These are phyloP conservation scores for Gobio gobio DNA, from an alignment of 2,113 vertebrate genomes.

Conservation along the genomic window DNA sequence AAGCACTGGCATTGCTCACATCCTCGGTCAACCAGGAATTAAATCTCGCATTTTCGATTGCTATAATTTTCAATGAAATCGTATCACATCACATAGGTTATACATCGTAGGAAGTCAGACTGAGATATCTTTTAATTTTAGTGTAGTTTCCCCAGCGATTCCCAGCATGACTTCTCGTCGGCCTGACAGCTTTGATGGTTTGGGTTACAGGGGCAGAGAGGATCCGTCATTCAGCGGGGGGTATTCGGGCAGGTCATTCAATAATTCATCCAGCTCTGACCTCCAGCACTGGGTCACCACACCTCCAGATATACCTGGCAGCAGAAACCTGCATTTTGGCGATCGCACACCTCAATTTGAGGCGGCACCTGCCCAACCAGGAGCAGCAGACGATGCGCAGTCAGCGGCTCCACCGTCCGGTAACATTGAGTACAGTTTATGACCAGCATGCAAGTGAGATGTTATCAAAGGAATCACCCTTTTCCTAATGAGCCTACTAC, in stretches of 20 bases:
- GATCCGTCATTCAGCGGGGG: slow-evolving; percentile 73
- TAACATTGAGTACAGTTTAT: slow-evolving; percentile 55
- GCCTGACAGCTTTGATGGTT: slow-evolving; percentile 91
- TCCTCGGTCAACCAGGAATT: background rate
- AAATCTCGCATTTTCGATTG: background rate
- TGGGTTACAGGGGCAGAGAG: slow-evolving; percentile 85
- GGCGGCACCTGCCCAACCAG: slow-evolving; percentile 66
- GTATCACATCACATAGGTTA: background rate
- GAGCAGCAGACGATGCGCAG: slow-evolving; percentile 71
- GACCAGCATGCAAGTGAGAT: background rate
- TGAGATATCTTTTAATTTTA: background rate
- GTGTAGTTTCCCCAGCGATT: background rate
- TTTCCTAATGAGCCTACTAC: too few relatives aligned
- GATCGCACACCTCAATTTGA: slow-evolving; percentile 84
- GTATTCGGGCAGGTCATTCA: slow-evolving; percentile 77
- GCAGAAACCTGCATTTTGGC: slow-evolving; percentile 89
- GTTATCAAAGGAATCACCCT: background rate
- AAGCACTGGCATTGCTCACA: background rate
- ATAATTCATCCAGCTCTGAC: slow-evolving; percentile 74
- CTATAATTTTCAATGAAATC: slow-evolving; percentile 1
- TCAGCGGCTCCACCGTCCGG: slow-evolving; percentile 69
- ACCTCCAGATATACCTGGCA: slow-evolving; percentile 93
- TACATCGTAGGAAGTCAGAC: background rate
- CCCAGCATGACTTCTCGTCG: slow-evolving; percentile 85
- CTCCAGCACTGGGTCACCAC: slow-evolving; percentile 87